Evolutionary conservation across 2,113 vertebrate species (phyloP).

Genomic region (Agelaius tricolor): DNA sequence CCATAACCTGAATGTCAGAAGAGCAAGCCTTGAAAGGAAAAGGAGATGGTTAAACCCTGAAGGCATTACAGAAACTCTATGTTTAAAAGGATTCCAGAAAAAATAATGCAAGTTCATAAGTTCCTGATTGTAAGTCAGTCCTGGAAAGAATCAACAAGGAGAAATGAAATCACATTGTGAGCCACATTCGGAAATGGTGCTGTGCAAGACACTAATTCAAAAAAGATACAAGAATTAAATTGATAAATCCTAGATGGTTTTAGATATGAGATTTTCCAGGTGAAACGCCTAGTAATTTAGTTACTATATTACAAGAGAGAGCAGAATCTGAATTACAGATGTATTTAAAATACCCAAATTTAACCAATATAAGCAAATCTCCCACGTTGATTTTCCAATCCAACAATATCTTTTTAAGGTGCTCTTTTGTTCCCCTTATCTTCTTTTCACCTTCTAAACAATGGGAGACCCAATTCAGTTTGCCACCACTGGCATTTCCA

Average conservation of each 20-base stretch:
- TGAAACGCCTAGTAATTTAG: neutral
- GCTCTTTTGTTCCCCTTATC: neutral
- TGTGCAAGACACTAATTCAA: neutral
- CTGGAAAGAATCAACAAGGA: neutral
- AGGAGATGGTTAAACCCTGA: neutral
- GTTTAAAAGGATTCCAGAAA: neutral
- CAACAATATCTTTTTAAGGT: neutral
- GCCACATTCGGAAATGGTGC: neutral
- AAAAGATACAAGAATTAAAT: neutral
- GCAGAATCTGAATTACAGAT: neutral
- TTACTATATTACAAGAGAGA: neutral
- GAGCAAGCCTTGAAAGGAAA: neutral
- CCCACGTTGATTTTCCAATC: neutral
- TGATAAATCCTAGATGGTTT: neutral
- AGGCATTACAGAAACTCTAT: neutral
- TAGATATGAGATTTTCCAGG: neutral
- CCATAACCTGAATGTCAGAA: too few relatives aligned
- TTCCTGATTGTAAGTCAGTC: neutral
- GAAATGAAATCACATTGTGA: neutral
- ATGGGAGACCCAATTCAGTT: neutral
- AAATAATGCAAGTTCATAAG: neutral
- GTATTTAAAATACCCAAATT: neutral
- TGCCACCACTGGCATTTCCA: neutral
- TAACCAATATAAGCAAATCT: neutral
- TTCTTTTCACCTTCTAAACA: neutral